Evolutionary conservation across 2,113 vertebrate species (phyloP).

Genomic region (Leiothrix lutea): DNA sequence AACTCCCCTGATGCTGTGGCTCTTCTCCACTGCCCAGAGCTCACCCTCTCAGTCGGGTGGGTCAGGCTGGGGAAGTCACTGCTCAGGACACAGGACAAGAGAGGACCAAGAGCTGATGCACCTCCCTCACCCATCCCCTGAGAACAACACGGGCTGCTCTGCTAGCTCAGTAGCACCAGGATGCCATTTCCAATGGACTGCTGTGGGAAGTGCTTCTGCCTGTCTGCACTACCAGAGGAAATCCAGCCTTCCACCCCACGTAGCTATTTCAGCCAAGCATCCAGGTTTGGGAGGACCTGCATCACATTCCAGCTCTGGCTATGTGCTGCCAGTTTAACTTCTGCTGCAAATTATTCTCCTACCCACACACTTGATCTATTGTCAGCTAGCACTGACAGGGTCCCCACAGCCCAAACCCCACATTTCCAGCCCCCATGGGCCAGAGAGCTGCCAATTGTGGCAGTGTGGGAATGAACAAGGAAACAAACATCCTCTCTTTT

Average conservation of each 20-base stretch:
- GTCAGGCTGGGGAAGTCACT: neutral
- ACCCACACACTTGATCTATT: neutral
- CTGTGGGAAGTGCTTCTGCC: neutral
- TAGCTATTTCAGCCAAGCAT: neutral
- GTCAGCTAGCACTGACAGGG: neutral
- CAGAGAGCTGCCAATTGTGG: neutral
- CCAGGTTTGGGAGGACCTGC: neutral
- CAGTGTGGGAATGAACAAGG: neutral
- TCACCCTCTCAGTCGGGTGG: rapidly evolving
- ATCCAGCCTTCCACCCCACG: neutral
- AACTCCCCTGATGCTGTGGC: neutral
- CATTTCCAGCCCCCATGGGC: neutral
- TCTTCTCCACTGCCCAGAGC: neutral
- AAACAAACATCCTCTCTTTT: slow-evolving; percentile 18
- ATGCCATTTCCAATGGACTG: neutral
- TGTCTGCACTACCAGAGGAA: neutral
- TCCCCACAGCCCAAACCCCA: neutral
- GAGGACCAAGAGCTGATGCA: neutral
- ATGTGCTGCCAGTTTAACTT: rapidly evolving
- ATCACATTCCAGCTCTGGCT: neutral
- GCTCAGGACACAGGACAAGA: neutral
- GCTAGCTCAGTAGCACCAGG: neutral
- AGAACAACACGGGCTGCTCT: rapidly evolving
- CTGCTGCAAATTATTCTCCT: neutral
- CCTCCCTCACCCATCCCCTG: neutral